A percentile compares a stretch with the other conserved stretches of the same genome.
Conservation (phyloP, 2,888 invertebrate genomes). For the Nephrocerus scutellatus region DNA sequence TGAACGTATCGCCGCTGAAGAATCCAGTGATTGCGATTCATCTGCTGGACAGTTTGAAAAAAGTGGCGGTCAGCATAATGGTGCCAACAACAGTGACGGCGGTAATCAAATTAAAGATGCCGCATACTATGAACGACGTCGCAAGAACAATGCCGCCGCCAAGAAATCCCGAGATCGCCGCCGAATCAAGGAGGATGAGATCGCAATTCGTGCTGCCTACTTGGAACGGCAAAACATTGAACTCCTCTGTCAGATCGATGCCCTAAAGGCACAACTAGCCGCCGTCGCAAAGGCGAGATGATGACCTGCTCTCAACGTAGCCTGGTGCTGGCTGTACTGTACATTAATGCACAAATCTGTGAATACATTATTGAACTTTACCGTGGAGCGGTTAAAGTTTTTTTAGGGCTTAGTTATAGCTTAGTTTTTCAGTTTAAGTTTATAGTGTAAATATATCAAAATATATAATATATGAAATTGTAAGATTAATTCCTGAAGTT, state of each 20-base stretch:
- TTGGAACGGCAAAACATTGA: slow-evolving; percentile 83
- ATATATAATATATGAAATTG: too few relatives aligned
- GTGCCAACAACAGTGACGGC: slow-evolving; percentile 17
- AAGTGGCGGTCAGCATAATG: slow-evolving; percentile 1
- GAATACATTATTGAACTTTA: too few relatives aligned
- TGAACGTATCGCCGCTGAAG: slow-evolving; percentile 36
- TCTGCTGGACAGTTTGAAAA: slow-evolving; percentile 35
- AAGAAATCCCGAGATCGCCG: slow-evolving; percentile 88
- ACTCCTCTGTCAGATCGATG: slow-evolving; percentile 61
- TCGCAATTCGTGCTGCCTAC: slow-evolving; percentile 80
- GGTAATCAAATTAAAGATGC: slow-evolving; percentile 57
- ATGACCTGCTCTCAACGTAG: slow-evolving; percentile 23
- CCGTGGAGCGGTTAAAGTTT: slow-evolving; percentile 35
- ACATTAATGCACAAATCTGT: too few relatives aligned
- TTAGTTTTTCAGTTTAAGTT: slow-evolving; percentile 1
- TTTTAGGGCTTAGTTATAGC: neutral
- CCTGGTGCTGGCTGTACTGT: too few relatives aligned
- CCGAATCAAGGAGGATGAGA: slow-evolving; percentile 83
- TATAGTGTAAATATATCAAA: too few relatives aligned
- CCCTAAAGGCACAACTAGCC: slow-evolving; percentile 58
- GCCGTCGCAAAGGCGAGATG: slow-evolving; percentile 21
- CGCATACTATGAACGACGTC: slow-evolving; percentile 77
- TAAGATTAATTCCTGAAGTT: too few relatives aligned
- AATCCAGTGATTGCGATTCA: slow-evolving; percentile 42
- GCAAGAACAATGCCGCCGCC: slow-evolving; percentile 91